These are phyloP conservation scores for Spodoptera exigua DNA, from an alignment of 2,888 invertebrate species.

Conservation along the genomic window DNA sequence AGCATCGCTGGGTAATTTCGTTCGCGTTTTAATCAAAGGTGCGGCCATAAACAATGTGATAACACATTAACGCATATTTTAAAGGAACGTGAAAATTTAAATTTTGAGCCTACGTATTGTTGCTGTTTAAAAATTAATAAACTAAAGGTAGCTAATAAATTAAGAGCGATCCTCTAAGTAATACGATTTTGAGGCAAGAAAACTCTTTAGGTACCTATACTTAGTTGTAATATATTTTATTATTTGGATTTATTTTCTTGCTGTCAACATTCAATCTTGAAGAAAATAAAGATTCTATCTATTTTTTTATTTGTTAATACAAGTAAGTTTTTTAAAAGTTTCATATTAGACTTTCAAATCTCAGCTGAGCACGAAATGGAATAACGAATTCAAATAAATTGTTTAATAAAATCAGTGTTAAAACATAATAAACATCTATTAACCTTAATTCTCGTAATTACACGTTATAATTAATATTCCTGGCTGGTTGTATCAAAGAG, in stretches of 20 bases:
- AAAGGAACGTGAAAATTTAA: conserved; percentile 45
- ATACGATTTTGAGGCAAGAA: no score
- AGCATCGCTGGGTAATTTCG: conserved; percentile 56
- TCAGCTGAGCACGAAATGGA: no score
- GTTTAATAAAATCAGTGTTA: conserved; percentile 4
- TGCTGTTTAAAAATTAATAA: conserved; percentile 26
- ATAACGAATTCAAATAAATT: background rate
- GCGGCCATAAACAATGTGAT: conserved; percentile 51
- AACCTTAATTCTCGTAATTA: conserved; percentile 43
- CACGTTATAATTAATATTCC: conserved; percentile 52
- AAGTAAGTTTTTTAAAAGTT: no score
- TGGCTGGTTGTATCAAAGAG: conserved; percentile 42
- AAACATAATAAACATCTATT: conserved; percentile 20
- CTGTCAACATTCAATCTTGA: no score
- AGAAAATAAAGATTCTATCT: no score
- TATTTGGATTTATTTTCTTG: no score
- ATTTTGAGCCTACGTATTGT: conserved; percentile 41
- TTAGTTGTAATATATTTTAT: no score
- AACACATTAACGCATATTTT: conserved; percentile 47
- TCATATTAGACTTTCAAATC: no score
- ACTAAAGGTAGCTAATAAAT: conserved; percentile 1
- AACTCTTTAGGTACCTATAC: no score
- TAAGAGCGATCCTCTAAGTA: no score
- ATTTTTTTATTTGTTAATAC: no score
- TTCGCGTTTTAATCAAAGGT: conserved; percentile 59